A percentile compares a stretch with the other conserved stretches of the same genome.
Evolutionary conservation across 2,113 vertebrate genomes (phyloP).

Genomic region (Caranx melampygus): DNA sequence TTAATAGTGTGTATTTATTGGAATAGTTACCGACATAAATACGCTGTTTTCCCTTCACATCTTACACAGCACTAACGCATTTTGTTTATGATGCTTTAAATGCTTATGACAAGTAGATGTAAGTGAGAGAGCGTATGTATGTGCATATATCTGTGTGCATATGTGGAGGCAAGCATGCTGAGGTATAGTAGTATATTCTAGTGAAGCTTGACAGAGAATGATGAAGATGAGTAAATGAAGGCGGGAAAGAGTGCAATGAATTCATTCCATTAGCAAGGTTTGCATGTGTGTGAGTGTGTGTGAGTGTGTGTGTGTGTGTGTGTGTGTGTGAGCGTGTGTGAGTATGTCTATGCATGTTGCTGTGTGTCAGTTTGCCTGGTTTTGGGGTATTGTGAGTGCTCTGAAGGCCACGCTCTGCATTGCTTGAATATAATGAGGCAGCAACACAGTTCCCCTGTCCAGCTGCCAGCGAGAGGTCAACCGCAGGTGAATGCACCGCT

Average conservation of each 20-base stretch:
- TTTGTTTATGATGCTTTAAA: no score
- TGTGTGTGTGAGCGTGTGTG: conserved; percentile 1
- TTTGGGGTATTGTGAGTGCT: conserved; percentile 20
- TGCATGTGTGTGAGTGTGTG: not conserved
- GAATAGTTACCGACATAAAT: no score
- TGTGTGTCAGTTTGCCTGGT: conserved; percentile 43
- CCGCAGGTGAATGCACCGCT: conserved; percentile 49
- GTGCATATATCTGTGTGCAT: not conserved
- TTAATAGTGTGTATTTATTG: no score
- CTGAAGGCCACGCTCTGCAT: conserved; percentile 35
- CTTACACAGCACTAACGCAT: no score
- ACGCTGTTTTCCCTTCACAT: no score
- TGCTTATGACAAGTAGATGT: no score
- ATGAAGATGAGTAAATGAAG: conserved; percentile 1
- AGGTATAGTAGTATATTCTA: not conserved
- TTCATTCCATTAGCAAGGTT: conserved; percentile 10
- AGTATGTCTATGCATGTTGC: conserved; percentile 34
- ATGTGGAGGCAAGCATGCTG: not conserved
- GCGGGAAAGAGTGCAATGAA: not conserved
- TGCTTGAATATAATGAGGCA: conserved; percentile 71
- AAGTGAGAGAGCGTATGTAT: not conserved
- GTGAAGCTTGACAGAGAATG: not conserved
- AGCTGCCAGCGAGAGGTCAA: conserved; percentile 66
- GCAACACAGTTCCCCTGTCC: conserved; percentile 57
- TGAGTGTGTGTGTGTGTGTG: conserved; percentile 7